phyloP scores from a whole-genome alignment of 2,797 vertebrate species.

The Clarias laeviceps region DNA sequence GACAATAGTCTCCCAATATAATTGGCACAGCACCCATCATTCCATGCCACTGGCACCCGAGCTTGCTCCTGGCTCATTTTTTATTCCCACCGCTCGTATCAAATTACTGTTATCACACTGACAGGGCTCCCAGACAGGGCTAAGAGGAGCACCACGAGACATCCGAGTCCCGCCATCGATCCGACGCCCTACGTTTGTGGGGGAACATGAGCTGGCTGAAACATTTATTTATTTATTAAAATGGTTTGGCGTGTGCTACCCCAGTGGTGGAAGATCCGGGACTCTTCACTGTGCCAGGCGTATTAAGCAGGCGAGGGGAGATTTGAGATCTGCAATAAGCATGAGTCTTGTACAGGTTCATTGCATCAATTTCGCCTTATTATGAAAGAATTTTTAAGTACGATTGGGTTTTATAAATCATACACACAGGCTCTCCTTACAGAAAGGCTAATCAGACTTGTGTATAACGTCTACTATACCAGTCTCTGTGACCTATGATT shows the following conservation, averaged over 20 bases:
- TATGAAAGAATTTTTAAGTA: neutral
- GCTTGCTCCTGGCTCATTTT: conserved; percentile 6
- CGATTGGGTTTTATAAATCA: neutral
- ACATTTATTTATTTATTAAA: neutral
- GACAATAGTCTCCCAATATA: conserved; percentile 29
- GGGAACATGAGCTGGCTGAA: conserved; percentile 22
- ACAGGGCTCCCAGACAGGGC: conserved; percentile 23
- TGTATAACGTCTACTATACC: neutral
- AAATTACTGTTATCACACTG: conserved; percentile 43
- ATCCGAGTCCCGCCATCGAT: conserved; percentile 36
- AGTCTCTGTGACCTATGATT: neutral
- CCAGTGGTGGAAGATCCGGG: conserved; percentile 12
- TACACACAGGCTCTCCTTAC: neutral
- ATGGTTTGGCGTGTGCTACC: neutral
- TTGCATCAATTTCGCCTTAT: neutral
- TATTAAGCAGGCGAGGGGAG: neutral
- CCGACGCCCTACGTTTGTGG: neutral
- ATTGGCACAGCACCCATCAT: conserved; percentile 26
- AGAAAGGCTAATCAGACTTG: neutral
- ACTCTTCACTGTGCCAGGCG: neutral
- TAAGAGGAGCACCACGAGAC: conserved; percentile 26
- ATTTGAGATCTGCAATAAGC: conserved; percentile 10
- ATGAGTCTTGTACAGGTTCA: neutral
- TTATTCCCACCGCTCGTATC: conserved; percentile 12
- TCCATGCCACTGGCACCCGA: conserved; percentile 9